A percentile compares a stretch with the other conserved stretches of the same genome.
phyloP scores from a whole-genome alignment of 2,797 vertebrate species.

The Rousettus madagascariensis region DNA sequence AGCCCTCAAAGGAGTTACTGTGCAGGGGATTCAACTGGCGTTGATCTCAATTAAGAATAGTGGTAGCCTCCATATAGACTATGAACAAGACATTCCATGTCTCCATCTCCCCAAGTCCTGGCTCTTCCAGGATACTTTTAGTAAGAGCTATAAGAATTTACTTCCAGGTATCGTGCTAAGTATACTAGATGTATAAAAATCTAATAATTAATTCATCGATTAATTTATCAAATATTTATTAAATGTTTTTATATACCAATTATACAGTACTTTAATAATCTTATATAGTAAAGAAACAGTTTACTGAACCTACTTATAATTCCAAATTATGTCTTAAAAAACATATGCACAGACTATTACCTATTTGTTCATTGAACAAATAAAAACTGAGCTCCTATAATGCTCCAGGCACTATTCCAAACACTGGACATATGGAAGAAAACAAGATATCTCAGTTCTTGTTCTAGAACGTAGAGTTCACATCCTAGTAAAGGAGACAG shows the following conservation, averaged over 20 bases:
- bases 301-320: background rate
- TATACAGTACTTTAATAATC: background rate
- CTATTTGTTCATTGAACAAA: background rate
- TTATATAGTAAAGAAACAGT: background rate
- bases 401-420: background rate
- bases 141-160: background rate
- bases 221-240: slow-evolving; percentile 14
- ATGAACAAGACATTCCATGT: background rate
- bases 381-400: background rate
- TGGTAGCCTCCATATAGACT: background rate
- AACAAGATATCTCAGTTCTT: background rate
- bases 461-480: background rate
- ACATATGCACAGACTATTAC: background rate
- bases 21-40: background rate
- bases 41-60: background rate
- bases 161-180: background rate
- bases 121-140: background rate
- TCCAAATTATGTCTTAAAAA: background rate
- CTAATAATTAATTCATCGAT: background rate
- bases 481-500: background rate
- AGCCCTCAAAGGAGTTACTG: no score
- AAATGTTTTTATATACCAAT: background rate
- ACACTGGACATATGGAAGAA: background rate
- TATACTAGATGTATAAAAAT: background rate
- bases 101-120: background rate